Percentiles rank a stretch among this genome's conserved stretches.
These are phyloP conservation scores for Heliornis fulica DNA, from an alignment of 2,113 vertebrate genomes.

Conservation along the genomic window DNA sequence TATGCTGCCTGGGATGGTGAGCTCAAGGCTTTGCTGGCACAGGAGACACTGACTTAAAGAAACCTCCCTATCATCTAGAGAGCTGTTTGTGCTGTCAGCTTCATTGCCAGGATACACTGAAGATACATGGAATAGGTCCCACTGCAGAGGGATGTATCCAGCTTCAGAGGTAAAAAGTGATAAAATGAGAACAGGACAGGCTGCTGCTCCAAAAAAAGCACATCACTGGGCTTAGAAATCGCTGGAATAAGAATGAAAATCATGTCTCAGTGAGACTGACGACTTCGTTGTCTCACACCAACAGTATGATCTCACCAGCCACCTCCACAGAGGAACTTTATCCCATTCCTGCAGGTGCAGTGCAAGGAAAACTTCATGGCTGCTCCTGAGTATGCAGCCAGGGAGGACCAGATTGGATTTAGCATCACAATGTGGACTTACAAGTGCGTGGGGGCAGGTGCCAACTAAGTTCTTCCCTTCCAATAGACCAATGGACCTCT, in stretches of 20 bases:
- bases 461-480: neutral
- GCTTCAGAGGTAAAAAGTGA: neutral
- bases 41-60: neutral
- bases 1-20: neutral
- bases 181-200: neutral
- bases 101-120: neutral
- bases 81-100: neutral
- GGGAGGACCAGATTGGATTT: fast-evolving
- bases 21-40: neutral
- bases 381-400: neutral
- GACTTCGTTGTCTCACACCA: neutral
- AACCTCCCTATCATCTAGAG: neutral
- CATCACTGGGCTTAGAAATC: neutral
- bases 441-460: fast-evolving
- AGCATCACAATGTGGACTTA: neutral
- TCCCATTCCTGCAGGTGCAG: neutral
- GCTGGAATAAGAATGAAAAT: neutral
- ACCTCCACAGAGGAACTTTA: neutral
- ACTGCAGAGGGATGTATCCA: too few relatives aligned
- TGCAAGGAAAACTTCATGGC: neutral
- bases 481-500: fast-evolving
- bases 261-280: fast-evolving
- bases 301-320: neutral
- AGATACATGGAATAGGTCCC: fast-evolving
- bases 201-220: neutral